These are phyloP conservation scores for Microtus montanus DNA, from an alignment of 2,113 vertebrate genomes.

Conservation along the genomic window DNA sequence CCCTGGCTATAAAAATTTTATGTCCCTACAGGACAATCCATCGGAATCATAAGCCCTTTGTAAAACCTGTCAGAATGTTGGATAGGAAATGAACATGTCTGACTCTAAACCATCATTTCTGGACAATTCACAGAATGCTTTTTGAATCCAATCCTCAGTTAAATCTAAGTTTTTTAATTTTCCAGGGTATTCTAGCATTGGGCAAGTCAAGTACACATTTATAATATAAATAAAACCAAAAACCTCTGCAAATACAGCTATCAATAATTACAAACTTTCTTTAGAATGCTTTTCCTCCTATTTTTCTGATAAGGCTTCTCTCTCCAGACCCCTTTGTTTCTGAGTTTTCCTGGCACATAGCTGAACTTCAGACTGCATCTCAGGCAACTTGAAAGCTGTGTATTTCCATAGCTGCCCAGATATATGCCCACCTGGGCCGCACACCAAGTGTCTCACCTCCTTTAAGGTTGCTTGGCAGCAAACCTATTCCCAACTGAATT, in stretches of 20 bases:
- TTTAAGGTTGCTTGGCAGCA: not conserved
- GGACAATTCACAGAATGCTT: not conserved
- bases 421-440: not conserved
- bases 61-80: not conserved
- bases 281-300: not conserved
- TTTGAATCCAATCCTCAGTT: not conserved
- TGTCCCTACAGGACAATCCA: not conserved
- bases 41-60: not conserved
- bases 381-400: not conserved
- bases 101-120: not conserved
- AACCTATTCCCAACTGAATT: not conserved
- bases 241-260: not conserved
- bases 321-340: not conserved
- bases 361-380: conserved; percentile 36
- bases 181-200: not conserved
- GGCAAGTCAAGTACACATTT: not conserved
- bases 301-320: conserved; percentile 29
- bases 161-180: not conserved
- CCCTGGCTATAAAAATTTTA: not conserved
- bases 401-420: conserved; percentile 4
- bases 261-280: not conserved
- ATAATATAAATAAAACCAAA: conserved; percentile 1
- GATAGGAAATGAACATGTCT: not conserved
- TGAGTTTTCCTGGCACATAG: not conserved
- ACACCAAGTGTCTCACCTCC: conserved; percentile 39